phyloP scores from a whole-genome alignment of 2,113 vertebrate species.

The Alectura lathami region DNA sequence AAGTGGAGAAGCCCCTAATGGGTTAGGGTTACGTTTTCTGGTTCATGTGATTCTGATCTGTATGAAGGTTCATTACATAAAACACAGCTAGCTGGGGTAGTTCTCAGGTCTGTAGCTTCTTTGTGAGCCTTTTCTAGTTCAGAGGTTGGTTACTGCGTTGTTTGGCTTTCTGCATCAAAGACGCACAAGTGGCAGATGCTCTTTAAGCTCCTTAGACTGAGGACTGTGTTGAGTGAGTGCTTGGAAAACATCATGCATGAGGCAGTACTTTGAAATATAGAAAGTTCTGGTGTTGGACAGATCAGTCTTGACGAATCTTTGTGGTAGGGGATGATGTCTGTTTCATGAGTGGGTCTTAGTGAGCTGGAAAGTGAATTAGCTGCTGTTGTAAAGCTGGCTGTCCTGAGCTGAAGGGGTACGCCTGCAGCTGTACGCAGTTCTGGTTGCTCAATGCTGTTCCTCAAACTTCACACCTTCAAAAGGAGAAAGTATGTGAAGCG shows the following conservation, averaged over 20 bases:
- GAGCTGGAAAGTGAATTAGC: not conserved
- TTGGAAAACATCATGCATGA: not conserved
- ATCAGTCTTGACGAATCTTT: not conserved
- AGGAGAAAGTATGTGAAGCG: not conserved
- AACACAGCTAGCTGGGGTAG: fast-evolving
- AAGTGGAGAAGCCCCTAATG: not conserved
- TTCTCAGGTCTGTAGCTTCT: not conserved
- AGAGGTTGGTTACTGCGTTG: not conserved
- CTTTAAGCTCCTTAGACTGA: not conserved
- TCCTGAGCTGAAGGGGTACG: not conserved
- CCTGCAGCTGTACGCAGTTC: not conserved
- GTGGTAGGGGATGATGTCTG: not conserved
- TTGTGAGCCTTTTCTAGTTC: not conserved
- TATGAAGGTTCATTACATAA: not conserved
- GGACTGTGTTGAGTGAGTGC: not conserved
- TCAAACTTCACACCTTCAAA: not conserved
- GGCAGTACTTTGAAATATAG: fast-evolving
- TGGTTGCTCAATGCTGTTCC: not conserved
- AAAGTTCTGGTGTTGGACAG: not conserved
- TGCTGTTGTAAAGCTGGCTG: not conserved
- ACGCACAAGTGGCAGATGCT: not conserved
- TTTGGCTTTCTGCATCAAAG: not conserved
- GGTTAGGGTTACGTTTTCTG: not conserved
- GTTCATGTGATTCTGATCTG: not conserved
- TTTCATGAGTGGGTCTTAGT: not conserved